These are phyloP conservation scores for Leptopilina boulardi DNA, from an alignment of 1,140 invertebrate genomes.

Conservation along the genomic window DNA sequence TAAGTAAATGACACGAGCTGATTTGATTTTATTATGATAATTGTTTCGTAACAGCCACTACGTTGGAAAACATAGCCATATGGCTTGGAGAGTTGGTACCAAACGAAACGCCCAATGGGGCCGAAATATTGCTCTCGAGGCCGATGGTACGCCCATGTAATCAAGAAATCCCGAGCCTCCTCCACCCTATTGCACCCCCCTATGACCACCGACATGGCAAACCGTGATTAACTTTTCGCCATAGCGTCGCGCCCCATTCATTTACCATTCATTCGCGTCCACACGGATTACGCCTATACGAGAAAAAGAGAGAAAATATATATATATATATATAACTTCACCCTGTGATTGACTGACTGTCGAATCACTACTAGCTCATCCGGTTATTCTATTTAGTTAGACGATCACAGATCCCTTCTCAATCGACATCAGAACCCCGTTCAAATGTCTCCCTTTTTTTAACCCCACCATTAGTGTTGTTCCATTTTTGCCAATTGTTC, in stretches of 20 bases:
- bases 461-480: constrained; percentile 5
- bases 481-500: not conserved
- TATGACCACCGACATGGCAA: constrained; percentile 72
- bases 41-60: constrained; percentile 4
- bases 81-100: constrained; percentile 53
- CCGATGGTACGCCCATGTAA: constrained; percentile 73
- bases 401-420: constrained; percentile 23
- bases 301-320: constrained; percentile 36
- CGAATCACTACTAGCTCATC: constrained; percentile 34
- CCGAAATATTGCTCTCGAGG: constrained; percentile 45
- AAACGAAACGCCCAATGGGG: constrained; percentile 56
- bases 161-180: constrained; percentile 68
- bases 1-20: not conserved
- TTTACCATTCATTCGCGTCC: constrained; percentile 76
- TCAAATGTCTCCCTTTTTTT: constrained; percentile 8
- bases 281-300: constrained; percentile 68
- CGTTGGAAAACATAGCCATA: constrained; percentile 61
- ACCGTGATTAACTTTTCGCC: constrained; percentile 77
- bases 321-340: constrained; percentile 30
- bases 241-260: constrained; percentile 73
- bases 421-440: not conserved
- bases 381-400: constrained; percentile 51
- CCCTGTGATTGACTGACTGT: constrained; percentile 40
- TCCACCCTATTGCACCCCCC: constrained; percentile 54
- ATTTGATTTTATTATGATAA: constrained; percentile 9